phyloP scores from a whole-genome alignment of 1,140 invertebrate genomes.

The Drosophila asahinai region DNA sequence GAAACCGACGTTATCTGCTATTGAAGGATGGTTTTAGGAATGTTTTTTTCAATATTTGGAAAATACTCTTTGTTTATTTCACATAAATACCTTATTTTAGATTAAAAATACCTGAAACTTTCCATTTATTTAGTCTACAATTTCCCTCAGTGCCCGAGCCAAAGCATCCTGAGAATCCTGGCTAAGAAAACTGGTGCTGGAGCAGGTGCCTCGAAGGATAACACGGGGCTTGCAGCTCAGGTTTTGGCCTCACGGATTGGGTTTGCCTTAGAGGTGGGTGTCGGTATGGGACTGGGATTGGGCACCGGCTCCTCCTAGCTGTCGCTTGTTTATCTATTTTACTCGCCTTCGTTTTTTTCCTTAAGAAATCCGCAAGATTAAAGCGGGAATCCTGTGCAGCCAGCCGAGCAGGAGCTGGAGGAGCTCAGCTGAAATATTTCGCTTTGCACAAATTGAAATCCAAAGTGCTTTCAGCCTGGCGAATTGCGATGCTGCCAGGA shows the following conservation, averaged over 20 bases:
- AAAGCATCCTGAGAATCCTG: slow-evolving; percentile 30
- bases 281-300: slow-evolving; percentile 24
- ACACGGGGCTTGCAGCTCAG: slow-evolving; percentile 63
- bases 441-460: slow-evolving; percentile 81
- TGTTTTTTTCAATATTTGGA: not conserved
- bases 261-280: not conserved
- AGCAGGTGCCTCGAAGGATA: slow-evolving; percentile 80
- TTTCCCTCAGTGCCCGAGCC: not conserved
- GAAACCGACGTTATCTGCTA: fast-evolving
- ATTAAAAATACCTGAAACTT: not conserved
- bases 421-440: slow-evolving; percentile 83
- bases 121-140: not conserved
- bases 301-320: slow-evolving; percentile 30
- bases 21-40: fast-evolving
- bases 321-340: slow-evolving; percentile 81
- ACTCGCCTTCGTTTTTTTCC: slow-evolving; percentile 50
- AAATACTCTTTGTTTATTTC: too few relatives aligned
- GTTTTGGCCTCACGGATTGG: slow-evolving; percentile 32
- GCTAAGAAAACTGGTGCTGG: slow-evolving; percentile 28
- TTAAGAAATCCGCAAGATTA: slow-evolving; percentile 78
- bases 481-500: slow-evolving; percentile 43
- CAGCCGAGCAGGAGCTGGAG: slow-evolving; percentile 11
- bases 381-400: slow-evolving; percentile 57
- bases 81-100: too few relatives aligned
- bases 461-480: slow-evolving; percentile 76